phyloP scores from a whole-genome alignment of 1,140 invertebrate species.

The Homalodisca vitripennis region DNA sequence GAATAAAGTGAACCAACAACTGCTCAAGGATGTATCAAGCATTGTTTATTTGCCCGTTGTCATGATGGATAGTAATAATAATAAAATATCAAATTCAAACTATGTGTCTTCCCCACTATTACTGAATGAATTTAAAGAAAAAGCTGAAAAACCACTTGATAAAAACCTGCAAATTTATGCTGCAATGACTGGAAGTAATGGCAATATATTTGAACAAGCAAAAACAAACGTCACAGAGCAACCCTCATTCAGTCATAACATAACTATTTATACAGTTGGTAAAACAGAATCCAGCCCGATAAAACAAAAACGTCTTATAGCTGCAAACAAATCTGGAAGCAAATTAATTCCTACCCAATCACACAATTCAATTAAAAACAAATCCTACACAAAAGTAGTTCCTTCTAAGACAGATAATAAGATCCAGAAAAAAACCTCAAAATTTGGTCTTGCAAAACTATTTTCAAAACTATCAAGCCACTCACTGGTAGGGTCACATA shows the following conservation, averaged over 20 bases:
- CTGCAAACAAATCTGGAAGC: too few relatives aligned
- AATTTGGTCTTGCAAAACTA: neutral
- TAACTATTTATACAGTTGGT: too few relatives aligned
- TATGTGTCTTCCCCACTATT: neutral
- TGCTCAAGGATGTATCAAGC: neutral
- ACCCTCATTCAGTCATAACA: too few relatives aligned
- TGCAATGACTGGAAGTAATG: neutral
- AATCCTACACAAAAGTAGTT: neutral
- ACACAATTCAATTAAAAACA: neutral
- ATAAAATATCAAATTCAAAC: neutral
- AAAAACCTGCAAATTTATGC: neutral
- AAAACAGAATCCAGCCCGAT: too few relatives aligned
- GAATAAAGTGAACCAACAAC: neutral
- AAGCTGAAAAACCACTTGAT: neutral
- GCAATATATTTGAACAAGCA: too few relatives aligned
- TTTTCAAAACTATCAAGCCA: neutral
- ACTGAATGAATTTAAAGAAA: neutral
- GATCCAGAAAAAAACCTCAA: too few relatives aligned
- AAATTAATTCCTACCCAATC: too few relatives aligned
- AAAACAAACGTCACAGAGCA: too few relatives aligned
- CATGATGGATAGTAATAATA: neutral
- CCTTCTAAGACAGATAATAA: too few relatives aligned
- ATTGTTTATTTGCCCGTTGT: conserved; percentile 14
- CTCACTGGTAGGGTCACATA: neutral
- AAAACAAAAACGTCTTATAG: too few relatives aligned